Conservation (phyloP, 2,797 vertebrate species). For the Lutjanus campechanus region DNA sequence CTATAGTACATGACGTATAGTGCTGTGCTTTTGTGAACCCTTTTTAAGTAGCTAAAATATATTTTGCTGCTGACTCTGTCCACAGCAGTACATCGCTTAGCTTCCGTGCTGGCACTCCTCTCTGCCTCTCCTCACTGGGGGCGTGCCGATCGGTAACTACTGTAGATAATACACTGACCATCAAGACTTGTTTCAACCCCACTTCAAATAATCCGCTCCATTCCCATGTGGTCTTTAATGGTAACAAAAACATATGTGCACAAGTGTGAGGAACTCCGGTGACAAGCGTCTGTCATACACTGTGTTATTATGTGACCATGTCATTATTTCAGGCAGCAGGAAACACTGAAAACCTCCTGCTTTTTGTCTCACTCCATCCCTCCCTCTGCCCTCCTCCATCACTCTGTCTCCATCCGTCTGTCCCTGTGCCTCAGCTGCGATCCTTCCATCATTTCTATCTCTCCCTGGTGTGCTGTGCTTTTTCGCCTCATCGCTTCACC, state of each 20-base stretch:
- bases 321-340: constrained; percentile 54
- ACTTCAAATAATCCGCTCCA: no score
- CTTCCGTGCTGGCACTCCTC: no score
- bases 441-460: constrained; percentile 78
- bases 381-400: constrained; percentile 35
- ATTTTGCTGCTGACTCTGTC: no score
- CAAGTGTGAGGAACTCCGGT: constrained; percentile 29
- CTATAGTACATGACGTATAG: no score
- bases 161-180: no score
- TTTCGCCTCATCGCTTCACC: constrained; percentile 75
- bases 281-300: constrained; percentile 28
- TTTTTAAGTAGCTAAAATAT: no score
- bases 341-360: constrained; percentile 49
- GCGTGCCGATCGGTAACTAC: no score
- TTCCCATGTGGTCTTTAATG: background rate
- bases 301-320: constrained; percentile 37
- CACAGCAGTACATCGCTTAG: no score
- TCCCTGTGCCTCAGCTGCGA: constrained; percentile 69
- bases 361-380: constrained; percentile 47
- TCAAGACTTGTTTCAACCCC: no score
- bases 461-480: constrained; percentile 77
- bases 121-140: no score
- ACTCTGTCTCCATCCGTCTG: constrained; percentile 42
- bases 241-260: constrained; percentile 33
- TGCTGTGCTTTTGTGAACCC: no score